phyloP scores from a whole-genome alignment of 2,113 vertebrate species.

The Campylomormyrus numenius region DNA sequence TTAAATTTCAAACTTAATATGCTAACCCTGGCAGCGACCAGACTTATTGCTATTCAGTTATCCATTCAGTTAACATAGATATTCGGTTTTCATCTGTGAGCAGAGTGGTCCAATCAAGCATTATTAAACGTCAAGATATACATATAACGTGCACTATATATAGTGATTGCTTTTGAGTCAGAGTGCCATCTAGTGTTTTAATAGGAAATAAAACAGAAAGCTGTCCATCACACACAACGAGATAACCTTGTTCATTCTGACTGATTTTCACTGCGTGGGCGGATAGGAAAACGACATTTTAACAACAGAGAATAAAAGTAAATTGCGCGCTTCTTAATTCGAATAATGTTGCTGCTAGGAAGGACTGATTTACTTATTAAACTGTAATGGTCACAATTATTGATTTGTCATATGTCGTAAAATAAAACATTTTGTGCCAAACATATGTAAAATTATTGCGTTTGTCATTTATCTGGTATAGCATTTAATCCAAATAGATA shows the following conservation, averaged over 20 bases:
- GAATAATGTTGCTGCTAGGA: not conserved
- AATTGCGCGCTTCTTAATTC: not conserved
- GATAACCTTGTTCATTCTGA: conserved; percentile 21
- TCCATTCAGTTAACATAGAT: not conserved
- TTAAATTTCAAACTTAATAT: not conserved
- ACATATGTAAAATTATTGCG: not conserved
- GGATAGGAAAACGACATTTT: not conserved
- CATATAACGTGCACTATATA: not conserved
- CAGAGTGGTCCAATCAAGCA: not conserved
- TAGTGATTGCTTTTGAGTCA: conserved; percentile 30
- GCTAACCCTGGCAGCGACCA: not conserved
- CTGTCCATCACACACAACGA: not conserved
- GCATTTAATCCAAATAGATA: not conserved
- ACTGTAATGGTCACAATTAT: not conserved
- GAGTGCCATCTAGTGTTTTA: conserved; percentile 56
- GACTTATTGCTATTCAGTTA: not conserved
- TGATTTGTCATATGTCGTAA: not conserved
- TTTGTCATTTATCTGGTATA: not conserved
- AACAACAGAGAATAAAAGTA: not conserved
- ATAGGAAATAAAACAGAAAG: not conserved
- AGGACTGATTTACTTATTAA: not conserved
- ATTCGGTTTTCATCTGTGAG: not conserved
- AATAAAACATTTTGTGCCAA: not conserved
- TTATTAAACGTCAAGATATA: not conserved
- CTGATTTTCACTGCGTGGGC: conserved; percentile 22